Evolutionary conservation across 2,113 vertebrate genomes (phyloP), one percentile per base, ranked within the genome.

Genomic region (Nothoprocta perdicaria): DNA sequence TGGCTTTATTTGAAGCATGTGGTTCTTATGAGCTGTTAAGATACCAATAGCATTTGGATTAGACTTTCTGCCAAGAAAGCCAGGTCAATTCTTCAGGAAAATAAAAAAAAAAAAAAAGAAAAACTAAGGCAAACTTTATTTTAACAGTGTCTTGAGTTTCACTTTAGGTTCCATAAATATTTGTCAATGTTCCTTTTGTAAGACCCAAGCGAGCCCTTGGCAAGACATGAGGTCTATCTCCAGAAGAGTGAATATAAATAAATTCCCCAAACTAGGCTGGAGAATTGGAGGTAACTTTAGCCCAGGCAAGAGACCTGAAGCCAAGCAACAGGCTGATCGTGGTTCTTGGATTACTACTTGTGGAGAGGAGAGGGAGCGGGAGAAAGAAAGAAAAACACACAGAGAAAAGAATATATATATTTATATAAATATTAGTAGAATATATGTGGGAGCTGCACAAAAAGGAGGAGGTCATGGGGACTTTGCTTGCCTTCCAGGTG

Each of bases 81-180:
- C 84, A 88, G 94, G 96, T 94, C 96, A 95, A 80, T 97, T 96
- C 94, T 95, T 95, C 80, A 60, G 74, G 79, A 96, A 94, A 94
- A 93, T 78, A n/a, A 52, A 38, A 38, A 38, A 38, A 38, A 38
- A 96, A 94, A 94, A 93, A 78, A n/a, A 52, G 74, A 93, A 95
- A 93, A 95, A 38, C 62, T 40, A 94, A 96, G 92, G 88, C 90
- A 97, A 97, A 97, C 97, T 97, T 97, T 97, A 94, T 96, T 96
- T 97, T 97, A 97, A 96, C 96, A 96, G 94, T 90, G 92, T 96
- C 96, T 97, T 96, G 90, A 92, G 83, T 97, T 97, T 97, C 96
- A 96, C 71, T 97, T 94, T 89, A 95, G 96, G 96, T 97, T 97
- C 96, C 96, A 97, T 96, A 97, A 97, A 97, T 97, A 96, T 97